Evolutionary conservation across 2,888 invertebrate genomes (phyloP), one percentile per base, ranked within the genome.

Genomic region (Tachystola acroxantha): DNA sequence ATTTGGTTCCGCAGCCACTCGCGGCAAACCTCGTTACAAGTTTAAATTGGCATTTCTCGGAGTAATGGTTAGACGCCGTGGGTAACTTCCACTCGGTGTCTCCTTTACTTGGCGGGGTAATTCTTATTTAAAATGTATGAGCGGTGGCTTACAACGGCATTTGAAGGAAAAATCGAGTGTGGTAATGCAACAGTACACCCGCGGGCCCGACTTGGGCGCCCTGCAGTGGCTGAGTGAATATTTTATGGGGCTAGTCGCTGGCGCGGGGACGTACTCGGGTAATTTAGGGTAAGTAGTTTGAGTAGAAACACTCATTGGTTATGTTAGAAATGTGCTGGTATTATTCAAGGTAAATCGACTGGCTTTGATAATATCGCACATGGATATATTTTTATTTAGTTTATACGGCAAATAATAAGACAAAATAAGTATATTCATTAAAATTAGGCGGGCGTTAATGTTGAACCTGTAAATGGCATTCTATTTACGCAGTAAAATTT

Each of bases 41-140:
- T 85, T 85, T 84, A 85, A 85, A 85, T 85, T 85, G 85, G 79
- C 81, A 75, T 82, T 82, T 82, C 81, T 78, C 80, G 69, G 72
- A 78, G 79, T 79, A 80, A 81, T 77, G 75, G 79, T 73, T 75
- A 75, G 74, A 79, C 68, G 73, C 64, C 69, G 64, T 67, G 66
- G 75, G 62, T 67, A 74, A 76, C 67, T 74, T 72, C 60, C 61
- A 53, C 51, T 50, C 62, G 60, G 73, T 74, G 71, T 77, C 77
- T 75, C 67, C 69, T 64, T 64, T 63, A 69, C 68, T 70, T 66
- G 66, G 57, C 46, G 48, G 64, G 61, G 64, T 77, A 76, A 77
- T 79, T 76, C 73, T 78, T 77, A 75, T 79, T 79, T 78, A 79
- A 80, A 79, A 80, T 79, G 76, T 76, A 79, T 78, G 75, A 78